phyloP scores from a whole-genome alignment of 2,888 invertebrate genomes.

The Leucoma salicis region DNA sequence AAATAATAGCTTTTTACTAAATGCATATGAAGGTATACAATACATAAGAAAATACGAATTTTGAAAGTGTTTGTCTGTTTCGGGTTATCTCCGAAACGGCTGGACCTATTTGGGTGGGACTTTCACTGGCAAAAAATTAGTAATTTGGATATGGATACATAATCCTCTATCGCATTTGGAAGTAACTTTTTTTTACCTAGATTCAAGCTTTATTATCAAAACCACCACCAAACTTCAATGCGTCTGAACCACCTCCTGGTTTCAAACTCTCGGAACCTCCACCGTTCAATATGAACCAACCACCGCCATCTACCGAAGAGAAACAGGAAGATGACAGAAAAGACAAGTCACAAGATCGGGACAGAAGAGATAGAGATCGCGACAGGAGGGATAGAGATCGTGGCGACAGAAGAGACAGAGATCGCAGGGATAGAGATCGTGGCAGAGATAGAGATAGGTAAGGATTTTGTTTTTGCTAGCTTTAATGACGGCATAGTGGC shows the following conservation, averaged over 20 bases:
- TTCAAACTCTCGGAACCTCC: constrained; percentile 58
- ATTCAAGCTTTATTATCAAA: constrained; percentile 80
- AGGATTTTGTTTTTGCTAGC: neutral
- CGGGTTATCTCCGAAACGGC: no score
- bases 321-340: constrained; percentile 52
- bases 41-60: no score
- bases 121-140: no score
- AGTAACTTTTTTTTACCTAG: constrained; percentile 37
- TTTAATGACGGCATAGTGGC: no score
- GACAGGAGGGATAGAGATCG: constrained; percentile 27
- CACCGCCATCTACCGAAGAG: constrained; percentile 43
- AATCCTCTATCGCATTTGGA: no score
- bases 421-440: constrained; percentile 35
- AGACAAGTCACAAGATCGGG: constrained; percentile 50
- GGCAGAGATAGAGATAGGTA: constrained; percentile 25
- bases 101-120: no score
- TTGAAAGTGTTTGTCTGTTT: no score
- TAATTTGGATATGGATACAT: no score
- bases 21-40: no score
- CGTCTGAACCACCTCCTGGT: constrained; percentile 65
- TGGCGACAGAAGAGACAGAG: constrained; percentile 29
- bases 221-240: constrained; percentile 75
- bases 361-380: constrained; percentile 48
- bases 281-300: constrained; percentile 50
- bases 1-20: no score